Evolutionary conservation across 2,113 vertebrate genomes (phyloP).

Genomic region (Mobula birostris): DNA sequence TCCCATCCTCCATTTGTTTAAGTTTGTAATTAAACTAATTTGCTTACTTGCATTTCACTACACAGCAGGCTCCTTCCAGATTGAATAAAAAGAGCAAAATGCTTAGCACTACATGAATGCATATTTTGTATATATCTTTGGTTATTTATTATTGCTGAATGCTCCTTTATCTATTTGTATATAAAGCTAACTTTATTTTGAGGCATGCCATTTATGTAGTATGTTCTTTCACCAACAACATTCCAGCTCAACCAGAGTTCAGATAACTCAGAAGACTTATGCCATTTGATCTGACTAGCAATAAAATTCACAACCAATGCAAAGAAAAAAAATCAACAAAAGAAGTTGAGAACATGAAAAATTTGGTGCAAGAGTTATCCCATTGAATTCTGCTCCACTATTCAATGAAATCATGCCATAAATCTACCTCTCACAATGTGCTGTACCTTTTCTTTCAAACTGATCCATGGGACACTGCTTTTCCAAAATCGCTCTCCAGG

Average conservation of each 20-base stretch:
- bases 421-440: too few species aligned
- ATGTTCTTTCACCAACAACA: background rate
- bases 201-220: background rate
- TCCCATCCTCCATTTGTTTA: background rate
- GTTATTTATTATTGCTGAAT: background rate
- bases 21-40: conserved; percentile 7
- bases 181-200: background rate
- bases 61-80: background rate
- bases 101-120: background rate
- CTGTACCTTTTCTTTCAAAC: too few species aligned
- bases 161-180: background rate
- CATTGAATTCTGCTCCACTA: too few species aligned
- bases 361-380: too few species aligned
- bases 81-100: background rate
- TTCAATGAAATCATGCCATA: too few species aligned
- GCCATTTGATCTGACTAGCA: background rate
- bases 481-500: too few species aligned
- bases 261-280: background rate
- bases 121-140: background rate
- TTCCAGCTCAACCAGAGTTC: background rate
- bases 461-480: too few species aligned
- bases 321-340: background rate
- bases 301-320: background rate
- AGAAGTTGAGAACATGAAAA: too few species aligned
- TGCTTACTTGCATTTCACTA: background rate